A percentile compares a stretch with the other conserved stretches of the same genome.
Conservation (phyloP, 2,113 vertebrate species). For the Esox niger region DNA sequence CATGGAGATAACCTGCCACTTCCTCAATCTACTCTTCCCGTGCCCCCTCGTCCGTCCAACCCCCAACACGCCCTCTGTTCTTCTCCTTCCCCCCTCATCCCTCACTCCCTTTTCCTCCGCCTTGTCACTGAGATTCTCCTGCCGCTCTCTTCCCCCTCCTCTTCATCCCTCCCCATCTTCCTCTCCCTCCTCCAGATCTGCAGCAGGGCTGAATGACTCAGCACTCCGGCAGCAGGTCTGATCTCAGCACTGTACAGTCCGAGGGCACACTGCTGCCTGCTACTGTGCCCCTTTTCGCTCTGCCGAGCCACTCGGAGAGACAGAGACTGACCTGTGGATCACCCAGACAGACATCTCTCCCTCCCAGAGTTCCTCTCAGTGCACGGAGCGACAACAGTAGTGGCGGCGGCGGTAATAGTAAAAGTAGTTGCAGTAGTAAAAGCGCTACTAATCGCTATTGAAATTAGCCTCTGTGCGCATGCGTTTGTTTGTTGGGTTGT, state of each 20-base stretch:
- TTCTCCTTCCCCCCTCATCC: not conserved
- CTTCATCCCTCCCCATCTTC: not conserved
- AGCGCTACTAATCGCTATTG: not conserved
- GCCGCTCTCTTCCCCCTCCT: not conserved
- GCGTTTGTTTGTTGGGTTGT: too few relatives aligned
- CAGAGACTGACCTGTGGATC: not conserved
- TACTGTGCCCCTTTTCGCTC: too few relatives aligned
- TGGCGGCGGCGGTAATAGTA: not conserved
- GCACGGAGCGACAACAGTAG: not conserved
- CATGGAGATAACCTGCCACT: too few relatives aligned
- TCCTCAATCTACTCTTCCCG: too few relatives aligned
- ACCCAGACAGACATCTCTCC: not conserved
- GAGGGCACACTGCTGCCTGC: not conserved
- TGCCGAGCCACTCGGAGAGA: not conserved
- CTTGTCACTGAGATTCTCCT: too few relatives aligned
- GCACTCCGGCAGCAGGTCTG: constrained; percentile 7
- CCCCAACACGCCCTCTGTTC: too few relatives aligned
- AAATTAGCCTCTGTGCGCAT: not conserved
- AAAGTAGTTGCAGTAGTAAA: too few relatives aligned
- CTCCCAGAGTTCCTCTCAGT: not conserved
- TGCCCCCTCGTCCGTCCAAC: not conserved
- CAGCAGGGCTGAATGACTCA: constrained; percentile 26
- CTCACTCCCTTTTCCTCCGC: not conserved
- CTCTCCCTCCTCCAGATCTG: too few relatives aligned
- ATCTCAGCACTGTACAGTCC: not conserved